Percentiles rank a stretch among this genome's conserved stretches.
Evolutionary conservation across 1,140 invertebrate species (phyloP).

Genomic region (Drosophila erecta): DNA sequence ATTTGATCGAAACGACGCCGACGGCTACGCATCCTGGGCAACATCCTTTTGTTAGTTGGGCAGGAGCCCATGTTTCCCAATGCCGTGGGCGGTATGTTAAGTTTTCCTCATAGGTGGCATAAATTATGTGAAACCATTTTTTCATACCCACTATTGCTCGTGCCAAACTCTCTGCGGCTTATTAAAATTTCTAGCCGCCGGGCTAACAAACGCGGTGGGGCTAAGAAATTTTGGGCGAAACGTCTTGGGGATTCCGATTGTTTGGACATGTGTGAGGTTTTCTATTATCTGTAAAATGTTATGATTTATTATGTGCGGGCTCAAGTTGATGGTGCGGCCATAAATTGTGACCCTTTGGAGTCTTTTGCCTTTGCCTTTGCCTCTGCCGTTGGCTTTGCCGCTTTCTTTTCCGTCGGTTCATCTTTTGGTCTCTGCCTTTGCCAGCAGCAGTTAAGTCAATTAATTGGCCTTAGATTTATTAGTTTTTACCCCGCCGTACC

Average conservation of each 20-base stretch:
- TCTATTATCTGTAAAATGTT: conserved; percentile 79
- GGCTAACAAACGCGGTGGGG: conserved; percentile 26
- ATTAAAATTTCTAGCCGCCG: conserved; percentile 66
- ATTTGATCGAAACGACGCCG: conserved; percentile 32
- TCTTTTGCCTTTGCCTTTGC: conserved; percentile 27
- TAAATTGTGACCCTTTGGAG: conserved; percentile 66
- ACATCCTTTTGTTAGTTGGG: conserved; percentile 4
- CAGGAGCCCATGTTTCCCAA: background rate
- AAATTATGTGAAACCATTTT: conserved; percentile 61
- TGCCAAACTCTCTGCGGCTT: conserved; percentile 44
- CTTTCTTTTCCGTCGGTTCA: conserved; percentile 2
- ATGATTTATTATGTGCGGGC: conserved; percentile 80
- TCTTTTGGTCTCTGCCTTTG: conserved; percentile 31
- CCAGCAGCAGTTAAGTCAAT: conserved; percentile 79
- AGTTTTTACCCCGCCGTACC: conserved; percentile 52
- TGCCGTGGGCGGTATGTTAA: background rate
- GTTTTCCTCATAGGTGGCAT: conserved; percentile 31
- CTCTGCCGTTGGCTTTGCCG: conserved; percentile 9
- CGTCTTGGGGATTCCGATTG: conserved; percentile 16
- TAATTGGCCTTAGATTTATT: conserved; percentile 80
- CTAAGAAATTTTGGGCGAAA: conserved; percentile 7
- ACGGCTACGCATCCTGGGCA: conserved; percentile 19
- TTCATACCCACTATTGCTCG: conserved; percentile 24
- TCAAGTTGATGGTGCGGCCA: conserved; percentile 71
- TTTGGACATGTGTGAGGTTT: conserved; percentile 61